Percentiles rank a stretch among this genome's conserved stretches.
Evolutionary conservation across 2,797 vertebrate species (phyloP).

Genomic region (Dicrostonyx torquatus): DNA sequence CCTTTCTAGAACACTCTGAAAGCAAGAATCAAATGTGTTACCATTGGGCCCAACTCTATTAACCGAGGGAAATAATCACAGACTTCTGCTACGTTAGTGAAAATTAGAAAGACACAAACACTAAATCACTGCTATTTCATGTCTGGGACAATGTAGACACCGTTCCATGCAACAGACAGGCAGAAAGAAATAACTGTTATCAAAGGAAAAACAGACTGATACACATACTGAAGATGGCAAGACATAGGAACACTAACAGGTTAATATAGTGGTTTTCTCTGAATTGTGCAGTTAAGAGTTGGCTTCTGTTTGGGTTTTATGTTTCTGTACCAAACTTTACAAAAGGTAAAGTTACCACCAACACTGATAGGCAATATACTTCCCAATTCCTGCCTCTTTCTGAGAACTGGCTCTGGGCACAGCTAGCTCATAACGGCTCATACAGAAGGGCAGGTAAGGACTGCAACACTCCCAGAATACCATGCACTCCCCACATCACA

Average conservation of each 20-base stretch:
- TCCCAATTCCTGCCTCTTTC: neutral
- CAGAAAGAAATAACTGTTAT: neutral
- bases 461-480: slow-evolving; percentile 5
- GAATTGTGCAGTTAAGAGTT: neutral
- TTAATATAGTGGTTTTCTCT: slow-evolving; percentile 20
- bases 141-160: slow-evolving; percentile 29
- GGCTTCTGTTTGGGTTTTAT: slow-evolving; percentile 53
- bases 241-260: neutral
- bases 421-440: neutral
- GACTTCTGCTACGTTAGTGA: slow-evolving; percentile 12
- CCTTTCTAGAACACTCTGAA: slow-evolving; percentile 54
- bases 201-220: neutral
- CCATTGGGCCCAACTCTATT: slow-evolving; percentile 15
- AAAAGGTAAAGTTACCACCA: neutral
- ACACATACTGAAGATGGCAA: neutral
- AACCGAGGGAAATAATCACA: slow-evolving; percentile 26
- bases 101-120: neutral
- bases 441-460: slow-evolving; percentile 32
- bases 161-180: neutral
- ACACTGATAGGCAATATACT: neutral
- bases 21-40: neutral
- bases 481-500: neutral
- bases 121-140: slow-evolving; percentile 5
- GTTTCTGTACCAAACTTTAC: slow-evolving; percentile 50
- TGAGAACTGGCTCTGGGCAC: neutral